Conservation (phyloP, 2,113 vertebrate genomes). For the Apodemus sylvaticus region DNA sequence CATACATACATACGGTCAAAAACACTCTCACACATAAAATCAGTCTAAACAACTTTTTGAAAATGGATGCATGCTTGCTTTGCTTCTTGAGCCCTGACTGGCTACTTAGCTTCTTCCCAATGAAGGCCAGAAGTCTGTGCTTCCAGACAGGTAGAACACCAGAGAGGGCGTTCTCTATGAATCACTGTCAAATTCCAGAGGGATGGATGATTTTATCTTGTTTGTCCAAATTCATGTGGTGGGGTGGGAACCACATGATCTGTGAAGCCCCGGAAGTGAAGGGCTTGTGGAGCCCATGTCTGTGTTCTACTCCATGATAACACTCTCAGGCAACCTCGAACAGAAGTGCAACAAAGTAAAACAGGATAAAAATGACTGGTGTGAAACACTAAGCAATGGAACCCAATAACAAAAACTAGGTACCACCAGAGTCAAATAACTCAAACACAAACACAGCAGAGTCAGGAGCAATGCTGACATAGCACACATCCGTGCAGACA, state of each 20-base stretch:
- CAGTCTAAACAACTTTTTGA: not conserved
- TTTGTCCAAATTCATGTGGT: not conserved
- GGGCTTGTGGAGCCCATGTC: not conserved
- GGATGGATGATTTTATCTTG: not conserved
- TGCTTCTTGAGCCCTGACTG: not conserved
- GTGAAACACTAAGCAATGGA: not conserved
- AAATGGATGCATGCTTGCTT: not conserved
- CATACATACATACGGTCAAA: not conserved
- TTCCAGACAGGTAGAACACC: not conserved
- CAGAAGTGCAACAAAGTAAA: not conserved
- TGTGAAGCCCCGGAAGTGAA: not conserved
- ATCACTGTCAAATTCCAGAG: constrained; percentile 7
- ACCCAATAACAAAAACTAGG: not conserved
- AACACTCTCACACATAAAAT: not conserved
- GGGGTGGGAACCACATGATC: too few species aligned
- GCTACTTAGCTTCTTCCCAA: not conserved
- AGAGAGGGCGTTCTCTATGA: not conserved
- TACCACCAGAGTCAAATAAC: not conserved
- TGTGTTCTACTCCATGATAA: not conserved
- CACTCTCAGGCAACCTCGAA: not conserved
- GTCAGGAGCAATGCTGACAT: not conserved
- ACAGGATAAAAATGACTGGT: not conserved
- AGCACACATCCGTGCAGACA: not conserved
- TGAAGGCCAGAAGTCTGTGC: not conserved
- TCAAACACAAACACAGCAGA: not conserved